A percentile compares a stretch with the other conserved stretches of the same genome.
These are phyloP conservation scores for Dendropsophus ebraccatus DNA, from an alignment of 2,113 vertebrate genomes.

Conservation along the genomic window DNA sequence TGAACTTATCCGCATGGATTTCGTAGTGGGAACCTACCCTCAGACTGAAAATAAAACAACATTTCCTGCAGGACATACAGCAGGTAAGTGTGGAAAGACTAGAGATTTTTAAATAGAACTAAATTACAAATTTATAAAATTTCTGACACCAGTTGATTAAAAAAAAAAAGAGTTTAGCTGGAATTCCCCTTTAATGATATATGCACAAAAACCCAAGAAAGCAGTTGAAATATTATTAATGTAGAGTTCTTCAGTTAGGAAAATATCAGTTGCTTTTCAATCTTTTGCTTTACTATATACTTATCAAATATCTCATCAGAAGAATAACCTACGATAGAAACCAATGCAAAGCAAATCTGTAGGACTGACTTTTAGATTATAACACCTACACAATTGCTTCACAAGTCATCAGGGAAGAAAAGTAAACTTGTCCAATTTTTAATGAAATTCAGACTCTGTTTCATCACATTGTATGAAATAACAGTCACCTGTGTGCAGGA, in stretches of 20 bases:
- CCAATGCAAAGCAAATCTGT: neutral
- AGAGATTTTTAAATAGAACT: too few species aligned
- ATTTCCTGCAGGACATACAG: too few species aligned
- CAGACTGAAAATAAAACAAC: too few species aligned
- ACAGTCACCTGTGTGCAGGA: slow-evolving; percentile 1
- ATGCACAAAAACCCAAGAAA: too few species aligned
- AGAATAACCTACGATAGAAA: neutral
- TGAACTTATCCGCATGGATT: too few species aligned
- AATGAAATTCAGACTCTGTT: slow-evolving; percentile 15
- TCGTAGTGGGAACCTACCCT: too few species aligned
- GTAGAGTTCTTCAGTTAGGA: neutral
- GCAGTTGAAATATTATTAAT: neutral
- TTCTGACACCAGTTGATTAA: too few species aligned
- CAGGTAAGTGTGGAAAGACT: too few species aligned
- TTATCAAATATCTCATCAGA: slow-evolving; percentile 4
- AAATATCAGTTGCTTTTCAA: neutral
- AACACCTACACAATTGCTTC: slow-evolving; percentile 50
- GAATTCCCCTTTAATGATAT: too few species aligned
- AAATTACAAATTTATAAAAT: too few species aligned
- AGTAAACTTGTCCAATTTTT: slow-evolving; percentile 24
- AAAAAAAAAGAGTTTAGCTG: too few species aligned
- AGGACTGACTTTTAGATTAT: slow-evolving; percentile 18
- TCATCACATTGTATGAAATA: slow-evolving; percentile 36
- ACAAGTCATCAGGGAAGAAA: slow-evolving; percentile 14
- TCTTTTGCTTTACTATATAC: neutral